phyloP scores from a whole-genome alignment of 2,797 vertebrate species.

The Enteromius thamalakanensis region DNA sequence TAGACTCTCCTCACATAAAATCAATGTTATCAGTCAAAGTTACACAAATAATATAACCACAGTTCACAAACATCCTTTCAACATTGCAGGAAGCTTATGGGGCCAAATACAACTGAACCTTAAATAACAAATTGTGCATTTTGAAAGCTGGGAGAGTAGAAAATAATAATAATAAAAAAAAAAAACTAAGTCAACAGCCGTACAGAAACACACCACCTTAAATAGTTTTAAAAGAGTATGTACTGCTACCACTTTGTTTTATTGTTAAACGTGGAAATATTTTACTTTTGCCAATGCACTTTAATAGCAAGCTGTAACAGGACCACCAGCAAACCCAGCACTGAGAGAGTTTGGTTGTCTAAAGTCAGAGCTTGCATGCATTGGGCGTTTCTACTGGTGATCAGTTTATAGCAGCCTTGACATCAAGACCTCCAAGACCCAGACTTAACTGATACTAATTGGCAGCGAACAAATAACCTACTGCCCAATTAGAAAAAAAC shows the following conservation, averaged over 20 bases:
- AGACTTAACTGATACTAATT: conserved; percentile 34
- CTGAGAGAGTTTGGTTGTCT: conserved; percentile 29
- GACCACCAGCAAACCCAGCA: conserved; percentile 50
- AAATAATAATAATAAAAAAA: conserved; percentile 34
- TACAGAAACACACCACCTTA: conserved; percentile 53
- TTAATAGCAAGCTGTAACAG: conserved; percentile 39
- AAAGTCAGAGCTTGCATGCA: conserved; percentile 47
- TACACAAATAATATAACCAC: conserved; percentile 19
- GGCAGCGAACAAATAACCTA: conserved; percentile 46
- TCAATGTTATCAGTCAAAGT: conserved; percentile 43
- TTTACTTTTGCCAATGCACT: conserved; percentile 40
- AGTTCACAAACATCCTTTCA: conserved; percentile 35
- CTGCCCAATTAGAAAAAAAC: conserved; percentile 33
- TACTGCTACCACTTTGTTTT: conserved; percentile 49
- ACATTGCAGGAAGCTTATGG: conserved; percentile 15
- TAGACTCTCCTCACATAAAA: conserved; percentile 30
- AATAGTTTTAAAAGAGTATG: conserved; percentile 56
- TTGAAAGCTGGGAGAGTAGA: conserved; percentile 47
- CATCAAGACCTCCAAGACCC: conserved; percentile 42
- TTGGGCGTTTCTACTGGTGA: conserved; percentile 37
- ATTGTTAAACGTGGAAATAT: conserved; percentile 43
- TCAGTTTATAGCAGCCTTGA: conserved; percentile 48
- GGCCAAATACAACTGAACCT: neutral
- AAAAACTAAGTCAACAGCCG: conserved; percentile 39
- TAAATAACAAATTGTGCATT: conserved; percentile 45